Evolutionary conservation across 2,888 invertebrate genomes (phyloP), one percentile per base, ranked within the genome.

Genomic region (Pecten maximus): DNA sequence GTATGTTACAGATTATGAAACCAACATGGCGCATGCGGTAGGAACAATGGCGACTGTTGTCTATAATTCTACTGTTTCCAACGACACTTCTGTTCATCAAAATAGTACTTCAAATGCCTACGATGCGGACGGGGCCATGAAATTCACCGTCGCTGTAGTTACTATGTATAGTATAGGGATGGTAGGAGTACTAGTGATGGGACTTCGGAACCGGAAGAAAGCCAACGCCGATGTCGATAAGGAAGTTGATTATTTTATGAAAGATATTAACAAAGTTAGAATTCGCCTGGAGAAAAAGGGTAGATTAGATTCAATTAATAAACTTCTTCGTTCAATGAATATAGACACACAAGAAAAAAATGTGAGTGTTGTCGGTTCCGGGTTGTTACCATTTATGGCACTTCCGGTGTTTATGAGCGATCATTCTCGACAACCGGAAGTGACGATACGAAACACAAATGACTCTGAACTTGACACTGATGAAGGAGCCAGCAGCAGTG

Each of bases 101-200:
- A 74, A 74, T 35, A 74, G 74, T 35, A 74, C 74, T 16, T 6
- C 8, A 10, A 6, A 0, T 74, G n/a, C 28, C 4, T 91, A 95
- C 87, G 94, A 95, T 50, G 92, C 92, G 12, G 92, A 89, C 15
- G 95, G 95, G 6, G 95, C 95, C n/a, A 91, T 95, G 91, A 93
- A 92, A 88, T 95, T 94, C 91, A 95, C 94, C 10, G 91, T 95
- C 16, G 94, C 94, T 28, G 94, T 95, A 0, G 94, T 95, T 0
- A 87, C 94, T 40, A 94, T 94, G 28, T 95, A 95, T 54, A 94
- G 95, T 23, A 91, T 95, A 23, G 95, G 94, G 0, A 94, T 94
- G 23, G 92, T 95, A 12, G 95, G 95, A 3, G 93, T 95, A 40
- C 93, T 95, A 88, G 92, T 94, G 0, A 91, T 95, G 40, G 94